Base-by-base conservation (phyloP, 92 coral and sea anemone genomes). In the Nematostella vectensis region DNA sequence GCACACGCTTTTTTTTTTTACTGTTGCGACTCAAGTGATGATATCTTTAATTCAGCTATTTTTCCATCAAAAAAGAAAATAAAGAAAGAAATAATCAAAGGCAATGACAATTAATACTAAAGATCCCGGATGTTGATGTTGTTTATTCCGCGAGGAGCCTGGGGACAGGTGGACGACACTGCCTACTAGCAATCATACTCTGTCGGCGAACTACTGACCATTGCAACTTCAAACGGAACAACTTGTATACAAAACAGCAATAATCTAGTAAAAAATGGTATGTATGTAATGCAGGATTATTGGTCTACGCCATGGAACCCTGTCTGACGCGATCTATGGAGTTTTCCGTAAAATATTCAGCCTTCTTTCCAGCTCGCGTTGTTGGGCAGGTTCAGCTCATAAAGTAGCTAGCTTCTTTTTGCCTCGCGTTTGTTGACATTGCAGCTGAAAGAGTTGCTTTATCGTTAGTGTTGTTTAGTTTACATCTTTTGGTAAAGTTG, bases 181-280 rank as follows among this genome's bases (percentile, higher is more conserved):
- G 50, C 33, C 74, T 57, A 67, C 9, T 59, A 48, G 13, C 40
- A 63, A n/a, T n/a, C n/a, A n/a, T n/a, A n/a, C n/a, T n/a, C n/a
- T n/a, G n/a, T n/a, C n/a, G n/a, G 59, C 77, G 51, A 78, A 83
- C 77, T 81, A 58, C 61, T 67, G 81, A 78, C 62, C 71, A 50
- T 40, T 33, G 73, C 52, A 42, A 33, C 15, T 57, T 69, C 48
- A 55, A 63, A 48, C 39, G 54, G 58, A 16, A 58, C 19, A 77
- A 71, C 69, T 53, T 65, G 54, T 48, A 11, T 36, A 25, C 29
- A 52, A 50, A 50, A 24, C 54, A 65, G 45, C 11, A 29, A 17
- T 48, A 44, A 71, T 57, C 57, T 63, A 33, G 53, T 53, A 16
- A 23, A 64, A 70, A 77, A 77, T 77, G 84, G 84, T 77, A 77